Conservation (phyloP, 2,113 vertebrate species). For the Arenaria interpres region DNA sequence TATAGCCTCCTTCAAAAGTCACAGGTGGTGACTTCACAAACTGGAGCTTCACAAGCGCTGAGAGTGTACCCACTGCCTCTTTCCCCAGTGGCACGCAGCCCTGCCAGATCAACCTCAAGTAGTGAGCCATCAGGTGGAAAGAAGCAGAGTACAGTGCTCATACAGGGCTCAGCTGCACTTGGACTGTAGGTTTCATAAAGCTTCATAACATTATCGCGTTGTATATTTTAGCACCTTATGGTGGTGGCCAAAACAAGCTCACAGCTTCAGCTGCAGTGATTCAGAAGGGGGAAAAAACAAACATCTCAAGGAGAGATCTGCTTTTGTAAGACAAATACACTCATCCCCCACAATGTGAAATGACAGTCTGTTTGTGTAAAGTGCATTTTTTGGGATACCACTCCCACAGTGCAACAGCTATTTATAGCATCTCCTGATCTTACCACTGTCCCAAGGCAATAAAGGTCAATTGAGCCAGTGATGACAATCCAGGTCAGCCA, state of each 20-base stretch:
- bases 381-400: constrained; percentile 13
- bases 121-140: neutral
- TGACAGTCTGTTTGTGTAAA: neutral
- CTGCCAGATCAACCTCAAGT: neutral
- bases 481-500: constrained; percentile 52
- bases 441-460: constrained; percentile 36
- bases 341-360: neutral
- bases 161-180: neutral
- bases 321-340: neutral
- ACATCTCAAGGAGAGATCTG: neutral
- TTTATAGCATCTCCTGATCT: constrained; percentile 49
- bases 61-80: neutral
- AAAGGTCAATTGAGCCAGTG: constrained; percentile 42
- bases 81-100: neutral
- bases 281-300: neutral
- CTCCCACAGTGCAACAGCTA: constrained; percentile 1
- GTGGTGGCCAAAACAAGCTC: neutral
- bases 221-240: neutral
- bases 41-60: neutral
- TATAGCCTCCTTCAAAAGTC: neutral
- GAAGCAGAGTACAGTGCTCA: neutral
- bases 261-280: neutral
- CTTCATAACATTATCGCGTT: neutral
- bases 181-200: neutral
- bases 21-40: neutral